Percentiles rank a stretch among this genome's conserved stretches.
These are phyloP conservation scores for Uria aalge DNA, from an alignment of 2,113 vertebrate genomes.

Conservation along the genomic window DNA sequence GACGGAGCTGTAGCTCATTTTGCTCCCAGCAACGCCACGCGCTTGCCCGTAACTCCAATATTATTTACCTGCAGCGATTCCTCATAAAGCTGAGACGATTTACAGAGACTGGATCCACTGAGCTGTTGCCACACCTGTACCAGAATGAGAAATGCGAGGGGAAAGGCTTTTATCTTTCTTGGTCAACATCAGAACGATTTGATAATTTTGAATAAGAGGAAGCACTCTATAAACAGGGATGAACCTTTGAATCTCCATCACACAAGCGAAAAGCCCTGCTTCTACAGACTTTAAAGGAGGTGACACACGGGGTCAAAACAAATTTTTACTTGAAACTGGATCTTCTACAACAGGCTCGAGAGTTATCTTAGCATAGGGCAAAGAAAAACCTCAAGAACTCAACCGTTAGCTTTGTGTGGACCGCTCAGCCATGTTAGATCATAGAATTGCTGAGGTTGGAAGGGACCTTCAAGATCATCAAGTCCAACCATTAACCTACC, in stretches of 20 bases:
- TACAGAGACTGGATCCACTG: conserved; percentile 85
- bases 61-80: conserved; percentile 87
- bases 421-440: neutral
- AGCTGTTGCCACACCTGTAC: conserved; percentile 84
- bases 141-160: neutral
- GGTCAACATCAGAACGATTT: rapidly evolving
- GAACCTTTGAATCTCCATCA: neutral
- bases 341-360: neutral
- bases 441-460: too few species aligned
- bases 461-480: too few species aligned
- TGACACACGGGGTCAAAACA: rapidly evolving
- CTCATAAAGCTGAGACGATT: conserved; percentile 90
- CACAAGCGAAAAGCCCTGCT: rapidly evolving
- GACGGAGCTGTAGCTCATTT: neutral
- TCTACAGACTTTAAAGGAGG: neutral
- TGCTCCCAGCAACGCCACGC: rapidly evolving
- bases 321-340: neutral
- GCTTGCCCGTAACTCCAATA: rapidly evolving
- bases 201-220: rapidly evolving
- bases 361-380: neutral
- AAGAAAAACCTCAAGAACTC: neutral
- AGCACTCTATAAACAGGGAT: rapidly evolving
- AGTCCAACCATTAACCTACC: too few species aligned
- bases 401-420: neutral
- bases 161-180: neutral